Evolutionary conservation across 2,797 vertebrate species (phyloP).

Genomic region (Ibycter americanus): DNA sequence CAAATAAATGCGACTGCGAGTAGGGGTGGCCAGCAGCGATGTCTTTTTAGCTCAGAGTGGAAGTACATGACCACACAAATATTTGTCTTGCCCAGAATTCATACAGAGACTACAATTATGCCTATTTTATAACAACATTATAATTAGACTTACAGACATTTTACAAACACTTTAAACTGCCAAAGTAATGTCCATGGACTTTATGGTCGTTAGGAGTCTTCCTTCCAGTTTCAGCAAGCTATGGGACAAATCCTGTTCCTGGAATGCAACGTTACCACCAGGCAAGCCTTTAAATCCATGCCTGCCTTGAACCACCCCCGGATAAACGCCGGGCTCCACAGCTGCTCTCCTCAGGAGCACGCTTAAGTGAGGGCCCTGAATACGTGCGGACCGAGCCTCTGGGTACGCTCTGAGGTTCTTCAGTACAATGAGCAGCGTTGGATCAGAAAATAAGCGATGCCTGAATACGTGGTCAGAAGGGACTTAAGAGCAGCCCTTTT

Average conservation of each 20-base stretch:
- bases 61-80: not conserved
- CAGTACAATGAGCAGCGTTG: not conserved
- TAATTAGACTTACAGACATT: not conserved
- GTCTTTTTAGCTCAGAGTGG: not conserved
- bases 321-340: not conserved
- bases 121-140: not conserved
- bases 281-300: not conserved
- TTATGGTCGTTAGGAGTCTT: not conserved
- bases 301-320: not conserved
- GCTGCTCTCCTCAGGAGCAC: not conserved
- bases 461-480: rapidly evolving
- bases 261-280: not conserved
- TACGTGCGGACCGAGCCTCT: not conserved
- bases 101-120: not conserved
- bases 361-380: not conserved
- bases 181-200: not conserved
- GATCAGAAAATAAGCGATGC: not conserved
- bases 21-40: not conserved
- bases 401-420: not conserved
- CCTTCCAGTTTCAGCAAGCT: not conserved
- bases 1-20: not conserved
- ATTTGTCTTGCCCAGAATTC: not conserved
- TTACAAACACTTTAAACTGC: not conserved
- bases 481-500: not conserved
- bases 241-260: not conserved